Evolutionary conservation across 1,140 invertebrate genomes (phyloP).

Genomic region (Achatina immaculata): DNA sequence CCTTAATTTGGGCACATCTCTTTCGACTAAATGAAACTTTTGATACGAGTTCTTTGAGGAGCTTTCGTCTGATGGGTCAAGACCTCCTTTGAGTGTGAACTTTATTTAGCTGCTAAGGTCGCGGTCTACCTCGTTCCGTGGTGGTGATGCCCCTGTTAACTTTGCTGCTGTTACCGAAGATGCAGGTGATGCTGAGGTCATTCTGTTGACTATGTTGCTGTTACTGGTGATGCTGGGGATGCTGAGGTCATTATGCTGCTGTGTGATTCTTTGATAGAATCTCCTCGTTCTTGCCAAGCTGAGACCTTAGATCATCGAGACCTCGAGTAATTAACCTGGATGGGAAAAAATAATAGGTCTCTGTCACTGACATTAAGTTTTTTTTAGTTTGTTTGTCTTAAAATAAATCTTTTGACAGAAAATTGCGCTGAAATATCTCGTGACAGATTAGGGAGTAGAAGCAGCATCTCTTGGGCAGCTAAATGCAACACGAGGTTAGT

Average conservation of each 20-base stretch:
- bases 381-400: too few species aligned
- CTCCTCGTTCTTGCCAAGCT: neutral
- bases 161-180: too few species aligned
- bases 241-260: neutral
- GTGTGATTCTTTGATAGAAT: neutral
- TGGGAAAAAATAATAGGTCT: too few species aligned
- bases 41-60: neutral
- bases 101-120: neutral
- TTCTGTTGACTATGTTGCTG: neutral
- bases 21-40: neutral
- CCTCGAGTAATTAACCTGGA: neutral
- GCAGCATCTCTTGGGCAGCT: too few species aligned
- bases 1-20: too few species aligned
- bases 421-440: too few species aligned
- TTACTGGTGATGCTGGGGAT: neutral
- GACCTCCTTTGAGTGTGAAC: neutral
- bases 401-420: too few species aligned
- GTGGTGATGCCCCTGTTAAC: too few species aligned
- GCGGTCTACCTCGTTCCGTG: neutral
- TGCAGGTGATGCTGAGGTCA: too few species aligned
- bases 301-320: neutral
- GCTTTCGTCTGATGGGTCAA: neutral
- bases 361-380: too few species aligned
- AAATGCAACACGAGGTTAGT: too few species aligned
- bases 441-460: too few species aligned